Evolutionary conservation across 2,797 vertebrate genomes (phyloP), one percentile per base, ranked within the genome.

Genomic region (Erethizon dorsatum): DNA sequence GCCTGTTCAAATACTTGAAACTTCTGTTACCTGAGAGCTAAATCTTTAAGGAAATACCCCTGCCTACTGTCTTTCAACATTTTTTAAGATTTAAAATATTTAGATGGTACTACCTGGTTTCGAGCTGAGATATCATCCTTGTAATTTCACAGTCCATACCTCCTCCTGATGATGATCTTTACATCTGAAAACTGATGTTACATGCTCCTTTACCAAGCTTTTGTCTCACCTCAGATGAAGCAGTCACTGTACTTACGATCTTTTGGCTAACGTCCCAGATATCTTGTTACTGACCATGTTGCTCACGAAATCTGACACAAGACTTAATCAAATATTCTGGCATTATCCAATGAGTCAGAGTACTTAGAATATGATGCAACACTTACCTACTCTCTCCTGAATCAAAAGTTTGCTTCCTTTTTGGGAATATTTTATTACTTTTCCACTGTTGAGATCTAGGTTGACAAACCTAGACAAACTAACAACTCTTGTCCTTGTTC

Each of bases 381-480:
- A 84, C 69, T 88, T 84, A 89, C 14, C 31, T 67, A 75, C 41
- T 83, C 9, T 95, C 47, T 84, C 18, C 63, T 83, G 59, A 94
- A 94, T 26, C 45, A 41, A 45, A 92, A 75, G 18, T 26, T 63
- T 96, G 41, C 31, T 45, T 75, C 20, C 31, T 33, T 91, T 85
- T 67, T 20, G 83, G 65, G 65, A 95, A 56, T 24, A 45, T 37
- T 24, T 87, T 45, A 37, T 8, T 83, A 45, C 11, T 85, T 94
- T 14, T 61, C 15, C 79, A 52, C 24, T 75, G 5, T 88, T 78
- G 57, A 83, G 52, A 87, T 90, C 14, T 67, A 96, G 67, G 50
- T 79, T 75, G 63, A 41, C 37, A 41, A 41, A 41, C 37, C 37
- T 41, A 88, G 4, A 71, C 31, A 41, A 90, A 73, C 22, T 61